Evolutionary conservation across 2,113 vertebrate genomes (phyloP), one percentile per base, ranked within the genome.

Genomic region (Lepisosteus oculatus): DNA sequence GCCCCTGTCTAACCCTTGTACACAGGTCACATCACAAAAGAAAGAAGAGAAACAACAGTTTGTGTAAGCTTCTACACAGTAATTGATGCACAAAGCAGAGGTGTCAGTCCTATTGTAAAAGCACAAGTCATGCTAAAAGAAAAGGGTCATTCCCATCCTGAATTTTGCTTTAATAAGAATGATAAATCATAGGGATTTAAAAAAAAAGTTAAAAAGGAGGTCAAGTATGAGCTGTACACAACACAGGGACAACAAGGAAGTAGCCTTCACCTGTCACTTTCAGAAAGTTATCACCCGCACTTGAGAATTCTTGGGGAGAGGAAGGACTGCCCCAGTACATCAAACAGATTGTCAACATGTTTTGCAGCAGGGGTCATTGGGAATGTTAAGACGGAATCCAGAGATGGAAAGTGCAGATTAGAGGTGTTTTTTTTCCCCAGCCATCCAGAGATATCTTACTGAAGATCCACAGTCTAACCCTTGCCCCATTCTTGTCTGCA

Each of bases 211-310:
- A 13, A 59, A 15, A n/a, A 13, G 2, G 14, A n/a, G 57, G 57
- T 59, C 57, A 59, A 59, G 14, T 15, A n/a, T 13, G n/a, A 59
- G 57, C 14, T 59, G 13, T 59, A 13, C 57, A 59, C 14, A 6
- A n/a, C 9, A 59, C 14, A 13, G 12, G 57, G 5, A 3, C 11
- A 13, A 59, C 57, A 59, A 13, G 4, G 14, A 59, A 13, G 57
- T 59, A 42, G 17, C 62, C 42, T 42, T 65, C 62, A 65, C 62
- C 62, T 65, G 62, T 65, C 62, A 65, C 62, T 65, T n/a, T 65
- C 17, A 65, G 42, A 3, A 65, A 8, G 57, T 59, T 59, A 59
- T 5, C 29, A 65, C 8, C n/a, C 6, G 4, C 3, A 42, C 62
- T 41, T 6, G 29, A 65, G 42, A 65, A 15, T 11, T 3, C 4